Percentiles rank a stretch among this genome's conserved stretches.
These are phyloP conservation scores for Lysandra bellargus DNA, from an alignment of 2,888 invertebrate genomes.

Conservation along the genomic window DNA sequence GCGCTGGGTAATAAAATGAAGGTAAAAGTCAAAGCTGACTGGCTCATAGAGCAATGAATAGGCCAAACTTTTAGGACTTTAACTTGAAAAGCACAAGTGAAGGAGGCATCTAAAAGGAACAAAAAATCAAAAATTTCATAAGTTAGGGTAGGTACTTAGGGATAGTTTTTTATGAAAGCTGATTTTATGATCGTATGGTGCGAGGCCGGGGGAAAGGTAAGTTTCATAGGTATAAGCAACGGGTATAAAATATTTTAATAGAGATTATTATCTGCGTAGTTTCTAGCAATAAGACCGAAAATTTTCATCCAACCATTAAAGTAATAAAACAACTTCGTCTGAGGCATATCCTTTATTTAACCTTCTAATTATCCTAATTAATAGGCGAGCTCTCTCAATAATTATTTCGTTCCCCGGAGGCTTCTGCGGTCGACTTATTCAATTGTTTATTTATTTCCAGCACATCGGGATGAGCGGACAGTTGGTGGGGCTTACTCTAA, in stretches of 20 bases:
- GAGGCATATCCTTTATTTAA: conserved; percentile 21
- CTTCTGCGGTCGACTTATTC: conserved; percentile 7
- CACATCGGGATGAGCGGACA: conserved; percentile 14
- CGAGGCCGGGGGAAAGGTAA: no score
- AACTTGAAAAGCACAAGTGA: no score
- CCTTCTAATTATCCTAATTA: conserved; percentile 26
- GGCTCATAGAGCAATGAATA: no score
- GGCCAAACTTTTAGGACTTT: no score
- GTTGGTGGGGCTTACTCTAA: conserved; percentile 26
- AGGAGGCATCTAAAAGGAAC: no score
- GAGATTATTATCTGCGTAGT: not conserved
- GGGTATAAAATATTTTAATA: not conserved
- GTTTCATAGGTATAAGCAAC: no score
- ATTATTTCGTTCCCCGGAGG: conserved; percentile 19
- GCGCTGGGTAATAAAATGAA: no score
- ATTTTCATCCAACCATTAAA: not conserved
- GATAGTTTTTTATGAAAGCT: no score
- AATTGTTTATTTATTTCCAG: conserved; percentile 30
- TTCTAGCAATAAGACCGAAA: not conserved
- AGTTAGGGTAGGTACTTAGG: no score
- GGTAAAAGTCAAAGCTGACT: no score
- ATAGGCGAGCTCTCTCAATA: conserved; percentile 22
- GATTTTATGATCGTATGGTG: no score
- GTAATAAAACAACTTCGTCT: conserved; percentile 12
- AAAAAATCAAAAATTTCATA: no score